Evolutionary conservation across 2,888 invertebrate genomes (phyloP).

Genomic region (Aspidiotus destructor): DNA sequence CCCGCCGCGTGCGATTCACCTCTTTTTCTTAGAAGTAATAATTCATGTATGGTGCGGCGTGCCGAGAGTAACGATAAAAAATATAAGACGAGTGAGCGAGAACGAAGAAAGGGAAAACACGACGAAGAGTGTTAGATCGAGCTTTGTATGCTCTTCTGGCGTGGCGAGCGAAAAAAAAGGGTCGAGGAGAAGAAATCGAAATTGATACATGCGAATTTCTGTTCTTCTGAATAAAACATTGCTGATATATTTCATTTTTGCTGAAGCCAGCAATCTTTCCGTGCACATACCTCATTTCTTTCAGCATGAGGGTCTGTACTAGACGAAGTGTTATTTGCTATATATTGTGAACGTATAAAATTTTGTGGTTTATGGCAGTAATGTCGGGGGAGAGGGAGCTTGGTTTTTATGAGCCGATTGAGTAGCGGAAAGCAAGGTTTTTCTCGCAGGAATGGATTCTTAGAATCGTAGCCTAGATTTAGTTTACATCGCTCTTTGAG

Average conservation of each 20-base stretch:
- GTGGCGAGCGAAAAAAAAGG: conserved; percentile 12
- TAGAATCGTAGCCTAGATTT: no score
- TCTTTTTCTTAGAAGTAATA: conserved; percentile 15
- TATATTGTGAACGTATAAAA: no score
- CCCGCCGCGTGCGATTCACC: conserved; percentile 7
- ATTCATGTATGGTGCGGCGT: conserved; percentile 11
- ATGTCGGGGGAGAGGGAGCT: no score
- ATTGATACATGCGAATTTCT: conserved; percentile 31
- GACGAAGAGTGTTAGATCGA: conserved; percentile 12
- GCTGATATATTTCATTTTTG: conserved; percentile 30
- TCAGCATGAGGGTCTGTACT: no score
- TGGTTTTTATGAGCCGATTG: no score
- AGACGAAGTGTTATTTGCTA: no score
- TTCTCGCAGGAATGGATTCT: no score
- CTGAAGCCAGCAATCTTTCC: not conserved
- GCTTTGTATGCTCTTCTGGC: conserved; percentile 17
- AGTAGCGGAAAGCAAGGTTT: no score
- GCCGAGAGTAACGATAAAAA: not conserved
- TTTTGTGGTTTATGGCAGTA: no score
- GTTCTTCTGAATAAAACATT: conserved; percentile 32
- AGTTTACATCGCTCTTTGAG: no score
- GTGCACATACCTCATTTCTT: no score
- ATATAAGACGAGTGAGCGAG: not conserved
- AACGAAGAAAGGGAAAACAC: not conserved
- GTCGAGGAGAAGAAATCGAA: conserved; percentile 9